Evolutionary conservation across 1,140 invertebrate species (phyloP).

Genomic region (Papilio dardanus): DNA sequence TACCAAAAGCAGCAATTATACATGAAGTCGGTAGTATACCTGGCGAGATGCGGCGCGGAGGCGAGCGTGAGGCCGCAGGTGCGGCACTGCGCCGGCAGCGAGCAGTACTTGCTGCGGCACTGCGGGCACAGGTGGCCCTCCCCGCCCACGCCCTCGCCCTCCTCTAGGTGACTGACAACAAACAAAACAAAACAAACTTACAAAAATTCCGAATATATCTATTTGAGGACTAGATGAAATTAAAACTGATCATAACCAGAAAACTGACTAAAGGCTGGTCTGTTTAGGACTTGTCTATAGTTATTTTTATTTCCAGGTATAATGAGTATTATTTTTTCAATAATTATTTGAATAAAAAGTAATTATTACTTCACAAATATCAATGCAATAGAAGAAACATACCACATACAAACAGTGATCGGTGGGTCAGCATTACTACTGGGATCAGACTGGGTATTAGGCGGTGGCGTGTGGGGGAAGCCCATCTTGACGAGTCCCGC

Average conservation of each 20-base stretch:
- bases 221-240: too few relatives aligned
- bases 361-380: too few relatives aligned
- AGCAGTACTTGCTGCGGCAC: constrained; percentile 98
- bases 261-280: too few relatives aligned
- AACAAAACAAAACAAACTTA: not conserved
- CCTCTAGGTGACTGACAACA: constrained; percentile 89
- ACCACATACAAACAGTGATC: constrained; percentile 94
- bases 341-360: too few relatives aligned
- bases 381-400: constrained; percentile 63
- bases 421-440: constrained; percentile 84
- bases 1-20: not conserved
- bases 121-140: constrained; percentile 97
- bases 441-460: constrained; percentile 64
- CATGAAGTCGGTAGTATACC: constrained; percentile 75
- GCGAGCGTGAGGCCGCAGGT: constrained; percentile 98
- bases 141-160: constrained; percentile 71
- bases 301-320: too few relatives aligned
- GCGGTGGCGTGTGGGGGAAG: constrained; percentile 89
- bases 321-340: too few relatives aligned
- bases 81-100: constrained; percentile 97
- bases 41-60: constrained; percentile 97
- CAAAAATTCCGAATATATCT: too few relatives aligned
- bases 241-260: too few relatives aligned
- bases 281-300: too few relatives aligned
- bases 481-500: constrained; percentile 96